A percentile compares a stretch with the other conserved stretches of the same genome.
phyloP scores from a whole-genome alignment of 1,140 invertebrate species.

The Portunus trituberculatus region DNA sequence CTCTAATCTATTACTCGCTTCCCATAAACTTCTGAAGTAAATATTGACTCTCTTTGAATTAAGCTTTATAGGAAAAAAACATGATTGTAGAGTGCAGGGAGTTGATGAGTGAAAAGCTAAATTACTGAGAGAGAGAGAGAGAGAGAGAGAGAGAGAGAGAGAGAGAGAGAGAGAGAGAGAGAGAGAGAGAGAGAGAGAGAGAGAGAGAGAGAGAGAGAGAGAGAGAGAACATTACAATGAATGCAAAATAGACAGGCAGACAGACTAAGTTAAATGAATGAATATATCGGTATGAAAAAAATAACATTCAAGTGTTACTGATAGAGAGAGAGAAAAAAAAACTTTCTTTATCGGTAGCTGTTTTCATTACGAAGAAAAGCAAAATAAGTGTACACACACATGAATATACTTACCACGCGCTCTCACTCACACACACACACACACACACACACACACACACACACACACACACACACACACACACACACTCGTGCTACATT shows the following conservation, averaged over 20 bases:
- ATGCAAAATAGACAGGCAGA: too few species aligned
- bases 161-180: neutral
- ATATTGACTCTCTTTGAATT: neutral
- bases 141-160: conserved; percentile 1
- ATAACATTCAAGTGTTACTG: too few species aligned
- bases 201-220: conserved; percentile 8
- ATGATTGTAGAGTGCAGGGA: neutral
- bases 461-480: too few species aligned
- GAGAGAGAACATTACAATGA: neutral
- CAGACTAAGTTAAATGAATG: too few species aligned
- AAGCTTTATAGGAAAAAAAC: neutral
- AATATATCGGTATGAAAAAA: too few species aligned
- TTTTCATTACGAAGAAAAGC: too few species aligned
- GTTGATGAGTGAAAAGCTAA: neutral
- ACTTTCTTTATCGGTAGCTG: too few species aligned
- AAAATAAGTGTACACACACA: neutral
- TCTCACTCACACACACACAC: conserved; percentile 6
- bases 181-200: conserved; percentile 17
- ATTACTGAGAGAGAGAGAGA: neutral
- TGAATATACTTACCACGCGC: neutral
- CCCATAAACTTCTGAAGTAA: neutral
- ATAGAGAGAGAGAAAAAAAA: too few species aligned
- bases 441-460: neutral
- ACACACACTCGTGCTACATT: too few species aligned
- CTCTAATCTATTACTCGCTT: neutral